Base-by-base conservation (phyloP, 2,113 vertebrate species). In the Fregata magnificens region DNA sequence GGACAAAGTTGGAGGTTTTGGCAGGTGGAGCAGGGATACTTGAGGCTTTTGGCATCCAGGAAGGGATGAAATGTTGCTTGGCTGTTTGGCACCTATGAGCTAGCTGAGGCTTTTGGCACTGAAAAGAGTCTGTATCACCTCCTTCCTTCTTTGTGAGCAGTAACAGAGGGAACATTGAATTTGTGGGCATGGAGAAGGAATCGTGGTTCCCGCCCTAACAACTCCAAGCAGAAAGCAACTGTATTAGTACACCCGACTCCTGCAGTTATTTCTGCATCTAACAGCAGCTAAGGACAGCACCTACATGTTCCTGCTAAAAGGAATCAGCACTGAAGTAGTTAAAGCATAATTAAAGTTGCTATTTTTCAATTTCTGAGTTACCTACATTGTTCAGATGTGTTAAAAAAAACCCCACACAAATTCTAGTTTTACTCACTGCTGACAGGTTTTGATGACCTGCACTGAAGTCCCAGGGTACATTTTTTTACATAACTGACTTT, bases 21-120 rank as follows among this genome's bases (percentile, higher is more conserved):
- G 96, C 95, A 95, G 94, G 91, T 95, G 95, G 78, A 85, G n/a
- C 66, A 80, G 70, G 83, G 96, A 97, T 95, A 97, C 66, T 95
- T 95, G 93, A 95, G 93, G 97, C 77, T 97, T 96, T 89, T 97
- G 97, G 96, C 95, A 96, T 97, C 81, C 91, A 93, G 66, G 84
- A 93, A 80, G 58, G 91, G 95, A 94, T 95, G 97, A 97, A 97
- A 97, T 94, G 95, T 91, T 97, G 94, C 94, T 95, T 91, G 95
- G 96, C 93, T 97, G 47, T 94, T 92, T 97, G 97, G 97, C 96
- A 97, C 88, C 89, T 91, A 84, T n/a, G 66, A 97, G 83, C 93
- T 92, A 92, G 93, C 45, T 91, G 91, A 97, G 96, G 96, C 86
- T 95, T 97, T 96, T 97, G 96, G 97, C 96, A 89, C 83, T 6